Evolutionary conservation across 2,113 vertebrate species (phyloP).

Genomic region (Anas platyrhynchos): DNA sequence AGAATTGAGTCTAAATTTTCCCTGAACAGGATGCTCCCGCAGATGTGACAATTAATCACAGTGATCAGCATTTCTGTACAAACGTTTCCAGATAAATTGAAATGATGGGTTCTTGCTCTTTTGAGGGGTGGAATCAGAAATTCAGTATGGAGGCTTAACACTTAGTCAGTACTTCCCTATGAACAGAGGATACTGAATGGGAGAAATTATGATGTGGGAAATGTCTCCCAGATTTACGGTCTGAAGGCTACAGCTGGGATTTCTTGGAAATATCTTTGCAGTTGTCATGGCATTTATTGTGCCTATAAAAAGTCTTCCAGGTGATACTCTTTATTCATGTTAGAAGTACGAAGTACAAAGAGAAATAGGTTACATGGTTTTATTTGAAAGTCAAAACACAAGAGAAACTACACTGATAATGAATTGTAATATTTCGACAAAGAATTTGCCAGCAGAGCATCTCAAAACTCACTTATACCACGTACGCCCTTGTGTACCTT

Average conservation of each 20-base stretch:
- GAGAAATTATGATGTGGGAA: neutral
- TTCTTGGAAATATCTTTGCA: constrained; percentile 31
- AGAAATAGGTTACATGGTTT: constrained; percentile 23
- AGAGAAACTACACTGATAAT: neutral
- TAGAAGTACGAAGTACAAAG: neutral
- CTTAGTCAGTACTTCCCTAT: neutral
- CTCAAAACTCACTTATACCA: neutral
- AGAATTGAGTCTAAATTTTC: constrained; percentile 39
- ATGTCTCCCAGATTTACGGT: neutral
- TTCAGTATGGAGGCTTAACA: constrained; percentile 11
- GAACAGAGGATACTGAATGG: neutral
- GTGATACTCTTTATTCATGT: neutral
- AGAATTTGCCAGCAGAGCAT: neutral
- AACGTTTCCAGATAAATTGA: constrained; percentile 41
- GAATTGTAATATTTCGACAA: neutral
- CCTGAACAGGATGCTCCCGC: constrained; percentile 29
- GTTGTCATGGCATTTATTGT: constrained; percentile 37
- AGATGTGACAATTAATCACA: constrained; percentile 61
- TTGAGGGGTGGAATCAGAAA: neutral
- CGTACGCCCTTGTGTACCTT: rapidly evolving
- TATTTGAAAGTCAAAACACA: neutral
- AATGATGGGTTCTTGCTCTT: neutral
- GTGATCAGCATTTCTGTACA: neutral
- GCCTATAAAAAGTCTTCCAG: constrained; percentile 13
- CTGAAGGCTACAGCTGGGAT: neutral